Evolutionary conservation across 2,113 vertebrate genomes (phyloP), one percentile per base, ranked within the genome.

Genomic region (Phyllopteryx taeniolatus): DNA sequence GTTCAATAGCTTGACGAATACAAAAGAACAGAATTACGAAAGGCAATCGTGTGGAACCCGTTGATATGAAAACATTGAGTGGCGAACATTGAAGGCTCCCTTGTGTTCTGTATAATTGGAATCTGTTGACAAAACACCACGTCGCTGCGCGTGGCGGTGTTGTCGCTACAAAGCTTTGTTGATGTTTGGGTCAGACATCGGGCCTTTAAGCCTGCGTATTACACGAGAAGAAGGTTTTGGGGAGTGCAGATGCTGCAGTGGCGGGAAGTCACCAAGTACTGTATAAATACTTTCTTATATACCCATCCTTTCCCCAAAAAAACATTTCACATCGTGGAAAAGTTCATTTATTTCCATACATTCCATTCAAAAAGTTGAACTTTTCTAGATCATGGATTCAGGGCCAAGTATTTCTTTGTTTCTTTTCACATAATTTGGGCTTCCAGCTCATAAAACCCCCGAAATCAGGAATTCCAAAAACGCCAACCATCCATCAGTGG

Each of bases 141-240:
- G 1, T 54, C 11, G 47, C 14, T 51, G 39, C 14, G 15, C 39
- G 49, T 66, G 67, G 19, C 53, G 54, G 20, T 68, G 66, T 27
- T 1, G 59, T 51, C 11, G 0, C 49, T 4, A 49, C 43, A 66
- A 72, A 74, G 67, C 44, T 15, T 44, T 72, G 54, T 70, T 75
- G 71, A 66, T 43, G 11, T 75, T 67, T 59, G 15, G 35, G 49
- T 65, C 44, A 57, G 53, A 22, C 60, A 68, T 67, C 77, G 15
- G 19, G n/a, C 14, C 49, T 51, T 69, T 72, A 64, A 67, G 47
- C 31, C 0, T 6, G 22, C 35, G 22, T 7, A 15, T 64, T 69
- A 7, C 59, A 51, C 10, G 3, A 5, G 11, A 66, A 61, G 12
- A 17, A 42, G 15, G 47, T 27, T 42, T 61, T 15, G 65, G 10